Conservation (phyloP, 1,140 invertebrate genomes). For the Caerostris extrusa region DNA sequence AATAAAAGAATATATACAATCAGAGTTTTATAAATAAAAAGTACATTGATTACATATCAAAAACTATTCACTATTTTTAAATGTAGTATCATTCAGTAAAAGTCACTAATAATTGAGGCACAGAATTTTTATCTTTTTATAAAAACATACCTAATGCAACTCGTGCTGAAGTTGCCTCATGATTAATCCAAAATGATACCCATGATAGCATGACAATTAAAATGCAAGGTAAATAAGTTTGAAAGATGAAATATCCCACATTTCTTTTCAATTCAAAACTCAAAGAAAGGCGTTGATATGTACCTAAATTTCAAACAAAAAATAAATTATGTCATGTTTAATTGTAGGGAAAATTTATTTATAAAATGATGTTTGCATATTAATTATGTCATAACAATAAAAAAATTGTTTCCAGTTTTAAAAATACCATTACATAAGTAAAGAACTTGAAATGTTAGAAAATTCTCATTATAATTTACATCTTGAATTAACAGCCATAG, state of each 20-base stretch:
- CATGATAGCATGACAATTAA: conserved; percentile 93
- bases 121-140: background rate
- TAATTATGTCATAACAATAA: background rate
- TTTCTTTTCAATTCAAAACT: conserved; percentile 90
- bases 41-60: too few relatives aligned
- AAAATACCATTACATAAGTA: too few relatives aligned
- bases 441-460: too few relatives aligned
- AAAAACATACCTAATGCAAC: conserved; percentile 87
- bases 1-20: too few relatives aligned
- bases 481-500: too few relatives aligned
- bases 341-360: background rate
- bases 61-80: background rate
- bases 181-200: conserved; percentile 92
- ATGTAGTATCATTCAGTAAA: background rate
- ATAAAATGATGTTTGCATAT: background rate
- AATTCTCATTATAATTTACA: too few relatives aligned
- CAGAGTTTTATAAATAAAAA: too few relatives aligned
- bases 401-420: background rate
- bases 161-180: conserved; percentile 89
- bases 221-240: conserved; percentile 91
- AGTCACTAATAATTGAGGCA: background rate
- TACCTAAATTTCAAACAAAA: conserved; percentile 80
- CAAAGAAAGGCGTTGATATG: conserved; percentile 94
- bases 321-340: background rate
- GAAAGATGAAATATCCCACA: conserved; percentile 92